A percentile compares a stretch with the other conserved stretches of the same genome.
Conservation (phyloP, 2,888 invertebrate genomes). For the Phengaris alcon region DNA sequence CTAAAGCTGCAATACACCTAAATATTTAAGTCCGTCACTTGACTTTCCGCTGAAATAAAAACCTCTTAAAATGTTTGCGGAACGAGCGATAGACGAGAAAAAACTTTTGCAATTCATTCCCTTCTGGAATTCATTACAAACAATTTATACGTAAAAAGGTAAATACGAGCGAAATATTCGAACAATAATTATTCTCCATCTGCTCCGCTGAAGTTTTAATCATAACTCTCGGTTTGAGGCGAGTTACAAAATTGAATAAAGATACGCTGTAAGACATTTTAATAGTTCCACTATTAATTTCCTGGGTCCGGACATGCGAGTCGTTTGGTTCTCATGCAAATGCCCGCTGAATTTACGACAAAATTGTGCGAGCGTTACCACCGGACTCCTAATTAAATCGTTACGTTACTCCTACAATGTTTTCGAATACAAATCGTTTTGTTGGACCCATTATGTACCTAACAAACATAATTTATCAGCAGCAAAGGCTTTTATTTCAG, state of each 20-base stretch:
- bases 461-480: not conserved
- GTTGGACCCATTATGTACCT: not conserved
- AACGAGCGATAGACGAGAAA: conserved; percentile 11
- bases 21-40: not conserved
- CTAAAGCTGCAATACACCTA: not conserved
- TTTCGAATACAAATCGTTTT: not conserved
- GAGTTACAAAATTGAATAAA: conserved; percentile 59
- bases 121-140: conserved; percentile 23
- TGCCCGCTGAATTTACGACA: conserved; percentile 51
- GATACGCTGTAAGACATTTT: conserved; percentile 60
- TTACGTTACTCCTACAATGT: conserved; percentile 23
- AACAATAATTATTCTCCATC: conserved; percentile 24
- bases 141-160: conserved; percentile 28
- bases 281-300: conserved; percentile 64
- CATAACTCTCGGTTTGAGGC: conserved; percentile 45
- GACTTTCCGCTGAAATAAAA: conserved; percentile 17
- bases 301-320: conserved; percentile 47
- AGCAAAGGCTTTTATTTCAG: no score
- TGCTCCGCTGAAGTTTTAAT: conserved; percentile 44
- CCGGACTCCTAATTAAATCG: conserved; percentile 27
- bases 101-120: conserved; percentile 28
- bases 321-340: conserved; percentile 61
- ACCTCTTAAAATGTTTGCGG: conserved; percentile 4
- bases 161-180: conserved; percentile 26
- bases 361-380: conserved; percentile 29